Evolutionary conservation across 1,140 invertebrate species (phyloP).

Genomic region (Trigoniulus corallinus): DNA sequence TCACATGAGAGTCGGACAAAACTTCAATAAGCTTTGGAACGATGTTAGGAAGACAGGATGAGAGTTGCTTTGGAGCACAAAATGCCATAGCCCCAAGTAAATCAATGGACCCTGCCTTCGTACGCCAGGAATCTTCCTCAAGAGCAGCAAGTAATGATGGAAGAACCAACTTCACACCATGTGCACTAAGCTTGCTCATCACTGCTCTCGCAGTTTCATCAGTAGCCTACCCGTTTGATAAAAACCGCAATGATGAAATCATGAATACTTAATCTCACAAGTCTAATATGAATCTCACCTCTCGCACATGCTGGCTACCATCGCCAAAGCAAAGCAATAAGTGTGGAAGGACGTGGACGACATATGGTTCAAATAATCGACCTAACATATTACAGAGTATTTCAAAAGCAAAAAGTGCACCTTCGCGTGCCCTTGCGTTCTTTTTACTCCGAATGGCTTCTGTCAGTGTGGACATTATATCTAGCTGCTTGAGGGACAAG

Average conservation of each 20-base stretch:
- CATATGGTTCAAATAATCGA: constrained; percentile 94
- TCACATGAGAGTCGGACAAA: constrained; percentile 89
- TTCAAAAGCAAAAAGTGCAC: constrained; percentile 92
- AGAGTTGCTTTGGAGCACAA: constrained; percentile 95
- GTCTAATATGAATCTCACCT: constrained; percentile 18
- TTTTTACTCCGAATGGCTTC: constrained; percentile 87
- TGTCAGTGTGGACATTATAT: constrained; percentile 87
- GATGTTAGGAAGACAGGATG: constrained; percentile 91
- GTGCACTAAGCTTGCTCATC: constrained; percentile 89
- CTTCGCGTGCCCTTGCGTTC: constrained; percentile 34
- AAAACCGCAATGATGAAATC: neutral
- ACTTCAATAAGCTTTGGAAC: constrained; percentile 97
- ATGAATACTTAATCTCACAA: no score
- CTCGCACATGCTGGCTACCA: constrained; percentile 50
- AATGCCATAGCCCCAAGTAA: constrained; percentile 92
- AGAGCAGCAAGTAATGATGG: constrained; percentile 76
- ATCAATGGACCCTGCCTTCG: constrained; percentile 95
- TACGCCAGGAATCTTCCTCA: constrained; percentile 96
- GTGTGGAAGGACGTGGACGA: constrained; percentile 90
- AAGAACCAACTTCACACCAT: constrained; percentile 92
- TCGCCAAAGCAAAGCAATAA: constrained; percentile 92
- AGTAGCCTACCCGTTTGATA: constrained; percentile 53
- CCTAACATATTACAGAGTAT: constrained; percentile 91
- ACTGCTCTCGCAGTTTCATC: constrained; percentile 88
- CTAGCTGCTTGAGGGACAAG: constrained; percentile 79